phyloP scores from a whole-genome alignment of 2,113 vertebrate species.

The Sander vitreus region DNA sequence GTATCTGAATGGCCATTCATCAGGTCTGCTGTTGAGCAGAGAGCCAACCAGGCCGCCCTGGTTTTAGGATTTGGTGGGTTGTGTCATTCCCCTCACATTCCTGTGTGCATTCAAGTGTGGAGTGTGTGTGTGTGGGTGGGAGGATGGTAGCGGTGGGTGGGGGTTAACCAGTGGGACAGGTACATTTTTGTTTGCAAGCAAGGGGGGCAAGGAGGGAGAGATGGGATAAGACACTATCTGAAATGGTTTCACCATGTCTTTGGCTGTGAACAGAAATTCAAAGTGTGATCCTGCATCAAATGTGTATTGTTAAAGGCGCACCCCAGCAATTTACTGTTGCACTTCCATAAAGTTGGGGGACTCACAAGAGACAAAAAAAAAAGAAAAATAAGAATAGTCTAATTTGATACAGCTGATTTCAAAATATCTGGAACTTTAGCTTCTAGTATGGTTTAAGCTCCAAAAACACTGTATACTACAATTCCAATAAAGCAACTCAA shows the following conservation, averaged over 20 bases:
- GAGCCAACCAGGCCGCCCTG: slow-evolving; percentile 62
- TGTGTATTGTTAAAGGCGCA: slow-evolving; percentile 11
- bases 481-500: not conserved
- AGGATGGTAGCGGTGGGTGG: slow-evolving; percentile 42
- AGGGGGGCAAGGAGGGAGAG: not conserved
- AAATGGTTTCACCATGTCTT: slow-evolving; percentile 42
- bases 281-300: slow-evolving; percentile 43
- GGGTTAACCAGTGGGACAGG: slow-evolving; percentile 71
- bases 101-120: slow-evolving; percentile 80
- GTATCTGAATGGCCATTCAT: slow-evolving; percentile 80
- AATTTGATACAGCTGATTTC: slow-evolving; percentile 15
- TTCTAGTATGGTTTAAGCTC: not conserved
- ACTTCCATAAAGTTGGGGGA: not conserved
- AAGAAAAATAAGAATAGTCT: not conserved
- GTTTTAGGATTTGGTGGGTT: slow-evolving; percentile 65
- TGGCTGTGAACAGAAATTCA: slow-evolving; percentile 20
- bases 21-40: slow-evolving; percentile 63
- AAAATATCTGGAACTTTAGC: not conserved
- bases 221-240: slow-evolving; percentile 13
- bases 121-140: slow-evolving; percentile 28
- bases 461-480: not conserved
- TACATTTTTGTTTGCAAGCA: slow-evolving; percentile 64
- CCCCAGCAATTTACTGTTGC: not conserved
- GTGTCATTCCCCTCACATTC: slow-evolving; percentile 82
- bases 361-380: not conserved